Conservation (phyloP, 2,113 vertebrate genomes). For the Cheirogaleus medius region DNA sequence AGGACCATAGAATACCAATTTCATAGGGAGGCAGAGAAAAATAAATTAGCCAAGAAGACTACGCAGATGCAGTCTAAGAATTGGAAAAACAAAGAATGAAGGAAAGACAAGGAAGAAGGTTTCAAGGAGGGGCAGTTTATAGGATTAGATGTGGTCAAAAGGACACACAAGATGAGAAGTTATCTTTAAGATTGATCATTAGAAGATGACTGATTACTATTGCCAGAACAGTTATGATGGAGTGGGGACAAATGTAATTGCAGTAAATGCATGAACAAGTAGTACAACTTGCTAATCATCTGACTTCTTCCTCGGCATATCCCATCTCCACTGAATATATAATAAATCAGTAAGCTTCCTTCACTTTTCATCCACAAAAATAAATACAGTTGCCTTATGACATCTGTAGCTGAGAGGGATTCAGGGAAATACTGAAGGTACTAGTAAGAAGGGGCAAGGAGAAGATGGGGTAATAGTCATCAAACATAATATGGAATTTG, state of each 20-base stretch:
- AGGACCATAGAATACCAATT: neutral
- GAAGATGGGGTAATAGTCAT: neutral
- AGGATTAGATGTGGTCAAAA: neutral
- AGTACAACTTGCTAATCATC: neutral
- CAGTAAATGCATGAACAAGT: neutral
- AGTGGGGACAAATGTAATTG: neutral
- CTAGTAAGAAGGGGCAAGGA: neutral
- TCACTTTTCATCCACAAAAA: neutral
- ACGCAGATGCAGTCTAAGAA: neutral
- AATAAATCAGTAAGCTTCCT: neutral
- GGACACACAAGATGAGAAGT: neutral
- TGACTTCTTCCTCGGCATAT: neutral
- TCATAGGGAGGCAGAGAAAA: neutral
- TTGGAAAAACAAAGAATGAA: neutral
- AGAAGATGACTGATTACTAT: neutral
- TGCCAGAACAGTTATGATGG: neutral
- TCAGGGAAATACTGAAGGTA: neutral
- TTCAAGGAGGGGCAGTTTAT: neutral
- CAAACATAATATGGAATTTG: neutral
- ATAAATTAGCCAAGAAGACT: neutral
- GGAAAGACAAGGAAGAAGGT: neutral
- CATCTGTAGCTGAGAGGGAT: neutral
- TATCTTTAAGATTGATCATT: neutral
- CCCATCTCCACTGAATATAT: neutral
- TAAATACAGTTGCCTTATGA: neutral